Conservation (phyloP, 1,140 invertebrate genomes). For the Piezodorus guildinii region DNA sequence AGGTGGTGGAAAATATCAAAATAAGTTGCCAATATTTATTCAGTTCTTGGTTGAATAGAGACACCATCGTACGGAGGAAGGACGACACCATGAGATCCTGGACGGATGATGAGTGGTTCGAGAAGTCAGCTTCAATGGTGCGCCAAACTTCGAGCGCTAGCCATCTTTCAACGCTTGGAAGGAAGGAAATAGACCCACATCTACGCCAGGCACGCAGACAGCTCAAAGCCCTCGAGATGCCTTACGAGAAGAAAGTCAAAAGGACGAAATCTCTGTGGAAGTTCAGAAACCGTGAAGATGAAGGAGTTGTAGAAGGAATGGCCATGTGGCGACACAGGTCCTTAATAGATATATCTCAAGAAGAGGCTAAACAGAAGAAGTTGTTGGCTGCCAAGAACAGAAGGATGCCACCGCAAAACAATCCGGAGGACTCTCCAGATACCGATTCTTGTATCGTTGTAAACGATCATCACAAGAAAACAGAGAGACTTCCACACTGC, state of each 20-base stretch:
- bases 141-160: conserved; percentile 28
- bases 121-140: conserved; percentile 26
- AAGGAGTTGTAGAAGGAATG: conserved; percentile 55
- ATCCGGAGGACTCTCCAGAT: conserved; percentile 30
- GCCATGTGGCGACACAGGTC: conserved; percentile 73
- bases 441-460: conserved; percentile 54
- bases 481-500: conserved; percentile 24
- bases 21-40: too few relatives aligned
- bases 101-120: conserved; percentile 7
- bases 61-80: neutral
- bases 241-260: conserved; percentile 43
- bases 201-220: conserved; percentile 35
- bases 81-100: conserved; percentile 6
- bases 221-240: conserved; percentile 27
- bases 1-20: too few relatives aligned
- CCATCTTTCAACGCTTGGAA: conserved; percentile 25
- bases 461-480: conserved; percentile 49
- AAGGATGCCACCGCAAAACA: conserved; percentile 16
- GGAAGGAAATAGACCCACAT: conserved; percentile 23
- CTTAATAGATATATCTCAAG: conserved; percentile 53
- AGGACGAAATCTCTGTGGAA: conserved; percentile 69
- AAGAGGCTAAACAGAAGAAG: conserved; percentile 28
- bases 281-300: conserved; percentile 53
- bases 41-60: conserved; percentile 1
- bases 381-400: neutral